Evolutionary conservation across 2,797 vertebrate species (phyloP), one percentile per base, ranked within the genome.

Genomic region (Lacerta bilineata): DNA sequence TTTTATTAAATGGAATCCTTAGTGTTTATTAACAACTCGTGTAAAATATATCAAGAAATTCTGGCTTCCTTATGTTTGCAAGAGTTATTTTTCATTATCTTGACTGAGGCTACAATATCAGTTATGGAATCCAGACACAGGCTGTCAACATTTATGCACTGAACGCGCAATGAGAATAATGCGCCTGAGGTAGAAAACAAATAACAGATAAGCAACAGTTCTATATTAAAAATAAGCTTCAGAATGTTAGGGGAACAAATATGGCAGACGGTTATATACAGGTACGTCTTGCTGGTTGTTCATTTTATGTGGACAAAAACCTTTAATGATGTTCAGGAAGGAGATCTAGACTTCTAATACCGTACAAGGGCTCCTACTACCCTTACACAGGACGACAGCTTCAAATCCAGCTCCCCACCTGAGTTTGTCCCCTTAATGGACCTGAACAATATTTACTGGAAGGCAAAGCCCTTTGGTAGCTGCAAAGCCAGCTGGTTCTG

Each of bases 401-500:
- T 15, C 41, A 76, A 25, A 83, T 27, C 41, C 55, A 76, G 27
- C 41, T 76, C 46, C 29, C 39, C 25, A 55, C 15, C 23, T 75
- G 75, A 43, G 55, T 82, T 82, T 78, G 68, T 50, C n/a, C 41
- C 23, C 33, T 79, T 86, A 86, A 79, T 71, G 23, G 76, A 17
- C 33, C 66, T 46, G 41, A 79, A 55, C 8, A 69, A 46, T 80
- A 55, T 71, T 86, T 86, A 33, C 46, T 39, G 41, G 66, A 79
- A 86, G 76, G 13, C 74, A 78, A 11, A 43, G 29, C 78, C 29
- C 75, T 78, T 86, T 68, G 76, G n/a, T 69, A 36, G 43, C 13
- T 71, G 23, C 66, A 79, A 79, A 69, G 64, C 43, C 76, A 86
- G 76, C 77, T 86, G 75, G 76, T 86, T 79, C 43, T 71, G 46